Conservation (phyloP, 2,888 invertebrate genomes). For the Sinohyriopsis cumingii region DNA sequence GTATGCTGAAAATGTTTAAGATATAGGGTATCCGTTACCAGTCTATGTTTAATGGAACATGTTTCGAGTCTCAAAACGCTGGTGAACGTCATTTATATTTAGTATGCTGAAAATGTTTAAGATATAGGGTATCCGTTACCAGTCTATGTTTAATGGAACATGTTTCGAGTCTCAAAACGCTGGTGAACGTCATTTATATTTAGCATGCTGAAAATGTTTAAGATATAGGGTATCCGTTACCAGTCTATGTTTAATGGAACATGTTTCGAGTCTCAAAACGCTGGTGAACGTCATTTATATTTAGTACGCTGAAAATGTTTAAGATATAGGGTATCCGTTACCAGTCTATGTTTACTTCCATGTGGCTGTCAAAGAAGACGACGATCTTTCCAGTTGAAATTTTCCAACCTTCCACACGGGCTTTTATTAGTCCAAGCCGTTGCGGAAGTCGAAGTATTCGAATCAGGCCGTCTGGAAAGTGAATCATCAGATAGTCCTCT, state of each 20-base stretch:
- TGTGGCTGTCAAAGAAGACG: constrained; percentile 43
- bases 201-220: background rate
- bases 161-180: too few relatives aligned
- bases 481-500: constrained; percentile 15
- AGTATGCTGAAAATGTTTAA: background rate
- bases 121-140: constrained; percentile 18
- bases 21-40: constrained; percentile 23
- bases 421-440: constrained; percentile 31
- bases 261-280: too few relatives aligned
- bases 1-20: background rate
- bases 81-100: too few relatives aligned
- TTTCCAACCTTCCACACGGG: constrained; percentile 31
- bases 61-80: too few relatives aligned
- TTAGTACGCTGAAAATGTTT: too few relatives aligned
- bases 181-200: too few relatives aligned
- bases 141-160: constrained; percentile 41
- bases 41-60: constrained; percentile 37
- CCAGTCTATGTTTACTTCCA: constrained; percentile 47
- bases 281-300: too few relatives aligned
- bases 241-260: constrained; percentile 16
- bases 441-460: constrained; percentile 13
- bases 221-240: constrained; percentile 11
- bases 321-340: constrained; percentile 5
- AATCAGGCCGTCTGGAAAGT: constrained; percentile 18
- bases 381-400: constrained; percentile 32